Percentiles rank a stretch among this genome's conserved stretches.
These are phyloP conservation scores for Micromussa lordhowensis DNA, from an alignment of 92 coral and sea anemone genomes.

Conservation along the genomic window DNA sequence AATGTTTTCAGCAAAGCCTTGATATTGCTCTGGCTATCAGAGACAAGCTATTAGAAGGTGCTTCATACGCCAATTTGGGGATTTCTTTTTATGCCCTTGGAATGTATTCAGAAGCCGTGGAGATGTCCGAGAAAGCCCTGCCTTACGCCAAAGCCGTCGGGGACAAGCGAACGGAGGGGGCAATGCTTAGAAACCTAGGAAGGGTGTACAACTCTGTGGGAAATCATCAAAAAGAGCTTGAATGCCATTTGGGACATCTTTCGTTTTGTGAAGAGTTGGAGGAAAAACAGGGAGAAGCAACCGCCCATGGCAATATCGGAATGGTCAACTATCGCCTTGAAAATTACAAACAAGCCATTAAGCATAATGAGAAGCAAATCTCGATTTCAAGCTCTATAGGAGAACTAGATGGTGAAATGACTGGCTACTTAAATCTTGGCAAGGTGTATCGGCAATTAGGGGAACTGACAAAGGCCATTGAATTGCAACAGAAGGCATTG, in stretches of 20 bases:
- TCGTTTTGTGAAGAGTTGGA: slow-evolving; percentile 11
- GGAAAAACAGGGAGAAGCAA: slow-evolving; percentile 36
- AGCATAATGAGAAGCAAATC: slow-evolving; percentile 7
- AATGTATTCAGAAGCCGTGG: slow-evolving; percentile 31
- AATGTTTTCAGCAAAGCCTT: slow-evolving; percentile 21
- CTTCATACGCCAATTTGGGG: slow-evolving; percentile 35
- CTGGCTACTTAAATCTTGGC: slow-evolving; percentile 8
- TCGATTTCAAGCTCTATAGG: slow-evolving; percentile 2
- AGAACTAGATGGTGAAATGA: slow-evolving; percentile 4
- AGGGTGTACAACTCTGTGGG: slow-evolving; percentile 8
- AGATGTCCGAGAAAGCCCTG: not conserved
- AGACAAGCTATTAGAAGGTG: slow-evolving; percentile 22
- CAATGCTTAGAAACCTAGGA: slow-evolving; percentile 32
- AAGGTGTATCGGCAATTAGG: not conserved
- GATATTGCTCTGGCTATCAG: slow-evolving; percentile 11
- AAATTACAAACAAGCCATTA: not conserved
- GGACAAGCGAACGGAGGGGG: slow-evolving; percentile 26
- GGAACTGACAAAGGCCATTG: slow-evolving; percentile 15
- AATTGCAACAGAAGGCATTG: slow-evolving; percentile 1
- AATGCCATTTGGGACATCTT: slow-evolving; percentile 1
- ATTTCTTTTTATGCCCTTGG: slow-evolving; percentile 27
- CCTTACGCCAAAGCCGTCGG: not conserved
- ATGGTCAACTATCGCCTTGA: not conserved
- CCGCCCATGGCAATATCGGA: slow-evolving; percentile 22
- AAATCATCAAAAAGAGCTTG: slow-evolving; percentile 19